Conservation (phyloP, 2,888 invertebrate species). For the Antheraea assamensis region DNA sequence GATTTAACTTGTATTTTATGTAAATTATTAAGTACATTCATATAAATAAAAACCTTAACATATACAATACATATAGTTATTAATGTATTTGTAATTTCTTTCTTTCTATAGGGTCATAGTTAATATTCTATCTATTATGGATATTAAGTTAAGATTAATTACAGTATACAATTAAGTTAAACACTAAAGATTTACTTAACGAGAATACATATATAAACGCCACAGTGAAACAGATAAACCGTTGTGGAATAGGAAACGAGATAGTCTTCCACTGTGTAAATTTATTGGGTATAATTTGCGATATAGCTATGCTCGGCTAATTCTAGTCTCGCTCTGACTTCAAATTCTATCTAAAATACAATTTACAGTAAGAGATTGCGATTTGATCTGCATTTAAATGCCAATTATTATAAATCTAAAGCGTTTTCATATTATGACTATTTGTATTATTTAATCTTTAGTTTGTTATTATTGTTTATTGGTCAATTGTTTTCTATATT, state of each 20-base stretch:
- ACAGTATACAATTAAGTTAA: neutral
- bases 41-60: too few relatives aligned
- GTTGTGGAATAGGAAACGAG: constrained; percentile 25
- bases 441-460: neutral
- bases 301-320: constrained; percentile 27
- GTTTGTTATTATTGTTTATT: neutral
- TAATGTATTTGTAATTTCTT: too few relatives aligned
- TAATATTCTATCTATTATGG: neutral
- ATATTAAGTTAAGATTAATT: neutral
- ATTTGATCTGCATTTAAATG: neutral
- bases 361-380: constrained; percentile 6
- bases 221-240: constrained; percentile 22
- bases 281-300: constrained; percentile 37
- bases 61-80: too few relatives aligned
- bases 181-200: constrained; percentile 13
- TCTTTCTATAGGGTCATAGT: neutral
- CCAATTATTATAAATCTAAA: neutral
- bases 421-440: neutral
- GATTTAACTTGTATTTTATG: too few relatives aligned
- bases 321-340: constrained; percentile 23
- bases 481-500: neutral
- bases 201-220: constrained; percentile 18
- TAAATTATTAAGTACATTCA: too few relatives aligned
- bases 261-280: constrained; percentile 28
- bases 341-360: constrained; percentile 19